phyloP scores from a whole-genome alignment of 1,140 invertebrate species.

The Sinonovacula constricta region DNA sequence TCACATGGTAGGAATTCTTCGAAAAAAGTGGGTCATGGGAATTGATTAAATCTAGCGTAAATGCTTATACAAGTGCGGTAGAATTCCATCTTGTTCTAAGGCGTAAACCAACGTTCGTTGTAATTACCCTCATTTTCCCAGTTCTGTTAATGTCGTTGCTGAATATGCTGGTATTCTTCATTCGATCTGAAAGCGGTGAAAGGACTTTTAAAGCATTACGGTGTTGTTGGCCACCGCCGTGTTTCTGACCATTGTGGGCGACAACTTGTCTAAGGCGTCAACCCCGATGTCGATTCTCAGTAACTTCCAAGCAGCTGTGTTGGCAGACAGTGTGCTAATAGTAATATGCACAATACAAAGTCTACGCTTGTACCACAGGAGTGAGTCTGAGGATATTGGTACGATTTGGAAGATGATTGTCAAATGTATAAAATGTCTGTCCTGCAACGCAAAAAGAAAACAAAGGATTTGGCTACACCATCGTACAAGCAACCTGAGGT shows the following conservation, averaged over 20 bases:
- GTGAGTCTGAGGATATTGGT: background rate
- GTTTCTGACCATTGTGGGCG: constrained; percentile 81
- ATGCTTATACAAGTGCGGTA: too few relatives aligned
- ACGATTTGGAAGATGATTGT: too few relatives aligned
- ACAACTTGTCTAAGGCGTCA: constrained; percentile 82
- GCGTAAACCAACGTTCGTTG: constrained; percentile 74
- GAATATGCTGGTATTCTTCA: constrained; percentile 81
- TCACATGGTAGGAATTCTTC: too few relatives aligned
- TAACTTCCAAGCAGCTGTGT: constrained; percentile 24
- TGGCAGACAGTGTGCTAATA: background rate
- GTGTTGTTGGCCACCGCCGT: constrained; percentile 81
- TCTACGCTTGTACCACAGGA: background rate
- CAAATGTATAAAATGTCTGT: too few relatives aligned
- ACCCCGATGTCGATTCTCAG: constrained; percentile 78
- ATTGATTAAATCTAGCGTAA: too few relatives aligned
- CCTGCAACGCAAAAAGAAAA: too few relatives aligned
- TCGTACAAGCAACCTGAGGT: too few relatives aligned
- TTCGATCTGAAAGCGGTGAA: constrained; percentile 81
- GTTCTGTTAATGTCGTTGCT: constrained; percentile 81
- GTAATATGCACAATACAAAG: background rate
- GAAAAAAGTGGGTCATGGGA: too few relatives aligned
- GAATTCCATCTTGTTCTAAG: constrained; percentile 15
- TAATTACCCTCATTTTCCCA: constrained; percentile 81
- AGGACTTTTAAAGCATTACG: constrained; percentile 81
- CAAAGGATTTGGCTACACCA: too few relatives aligned